Evolutionary conservation across 2,113 vertebrate species (phyloP), one percentile per base, ranked within the genome.

Genomic region (Pyxicephalus adspersus): DNA sequence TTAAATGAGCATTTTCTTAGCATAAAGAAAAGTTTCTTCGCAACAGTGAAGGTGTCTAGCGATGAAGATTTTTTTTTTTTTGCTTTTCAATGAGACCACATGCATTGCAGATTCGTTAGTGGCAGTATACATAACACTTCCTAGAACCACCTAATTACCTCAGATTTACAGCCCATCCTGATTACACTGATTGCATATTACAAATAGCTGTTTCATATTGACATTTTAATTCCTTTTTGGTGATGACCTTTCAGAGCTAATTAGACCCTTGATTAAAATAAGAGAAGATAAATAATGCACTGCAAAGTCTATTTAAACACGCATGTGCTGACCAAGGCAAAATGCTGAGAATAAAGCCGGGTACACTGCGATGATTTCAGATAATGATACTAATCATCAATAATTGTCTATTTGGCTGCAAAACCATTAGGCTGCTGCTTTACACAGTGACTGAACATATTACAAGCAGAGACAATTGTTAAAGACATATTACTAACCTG

Each of bases 181-280:
- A 67, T 31, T 13, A 31, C 19, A 19, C 28, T 45, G 65, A 58
- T 25, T 66, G 28, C 63, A 34, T 54, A 52, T 26, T 77, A 67
- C 58, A 77, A 55, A 78, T 58, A 25, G 54, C 64, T 31, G 19
- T 29, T 31, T 64, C 29, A 67, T 78, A 78, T 78, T 58, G 76
- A 78, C 76, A 26, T 60, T 38, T 67, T 78, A 25, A 78, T 57
- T 78, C 76, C 64, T 67, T 58, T 65, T 45, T 38, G 51, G n/a
- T 23, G 52, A 67, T 68, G 76, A 68, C 64, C 76, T 78, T 68
- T 78, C 76, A 78, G 8, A 68, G 76, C 52, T 78, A 78, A 78
- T 58, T 58, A 78, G 76, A 38, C 29, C 29, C 25, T 57, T 78
- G 76, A 67, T 67, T 78, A 58, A 78, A 67, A 66, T 22, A 23